phyloP scores from a whole-genome alignment of 2,113 vertebrate species.

The Orientallactaga bullata region DNA sequence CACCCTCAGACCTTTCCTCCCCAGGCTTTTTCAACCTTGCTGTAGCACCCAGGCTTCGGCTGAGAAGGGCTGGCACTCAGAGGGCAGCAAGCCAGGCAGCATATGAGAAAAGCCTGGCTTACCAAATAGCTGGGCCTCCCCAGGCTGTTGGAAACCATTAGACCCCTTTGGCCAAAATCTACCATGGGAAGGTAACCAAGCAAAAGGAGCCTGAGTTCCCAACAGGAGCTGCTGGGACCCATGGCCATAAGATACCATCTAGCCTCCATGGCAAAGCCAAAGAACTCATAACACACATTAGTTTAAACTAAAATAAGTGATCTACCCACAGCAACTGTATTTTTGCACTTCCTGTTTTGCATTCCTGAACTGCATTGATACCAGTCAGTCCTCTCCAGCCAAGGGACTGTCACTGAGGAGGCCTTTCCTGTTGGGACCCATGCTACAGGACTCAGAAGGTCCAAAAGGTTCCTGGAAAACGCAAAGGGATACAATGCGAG shows the following conservation, averaged over 20 bases:
- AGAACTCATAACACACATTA: accelerated
- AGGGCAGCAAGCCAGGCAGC: accelerated
- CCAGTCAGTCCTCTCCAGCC: background rate
- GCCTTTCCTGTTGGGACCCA: background rate
- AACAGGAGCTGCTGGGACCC: background rate
- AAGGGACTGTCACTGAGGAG: background rate
- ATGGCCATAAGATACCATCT: background rate
- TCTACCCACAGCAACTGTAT: accelerated
- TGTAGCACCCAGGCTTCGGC: background rate
- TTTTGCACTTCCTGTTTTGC: background rate
- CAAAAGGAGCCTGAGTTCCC: background rate
- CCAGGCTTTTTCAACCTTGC: background rate
- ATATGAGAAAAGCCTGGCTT: background rate
- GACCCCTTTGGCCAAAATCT: background rate
- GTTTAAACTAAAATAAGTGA: accelerated
- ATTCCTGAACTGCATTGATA: background rate
- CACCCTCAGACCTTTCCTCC: background rate
- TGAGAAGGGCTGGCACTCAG: background rate
- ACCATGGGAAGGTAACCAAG: background rate
- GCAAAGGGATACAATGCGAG: background rate
- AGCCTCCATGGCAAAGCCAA: background rate
- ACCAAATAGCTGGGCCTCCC: background rate
- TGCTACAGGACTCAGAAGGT: background rate
- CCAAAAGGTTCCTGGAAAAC: background rate
- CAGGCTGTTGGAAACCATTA: background rate